Base-by-base conservation (phyloP, 2,797 vertebrate genomes). In the Rhinoraja longicauda region DNA sequence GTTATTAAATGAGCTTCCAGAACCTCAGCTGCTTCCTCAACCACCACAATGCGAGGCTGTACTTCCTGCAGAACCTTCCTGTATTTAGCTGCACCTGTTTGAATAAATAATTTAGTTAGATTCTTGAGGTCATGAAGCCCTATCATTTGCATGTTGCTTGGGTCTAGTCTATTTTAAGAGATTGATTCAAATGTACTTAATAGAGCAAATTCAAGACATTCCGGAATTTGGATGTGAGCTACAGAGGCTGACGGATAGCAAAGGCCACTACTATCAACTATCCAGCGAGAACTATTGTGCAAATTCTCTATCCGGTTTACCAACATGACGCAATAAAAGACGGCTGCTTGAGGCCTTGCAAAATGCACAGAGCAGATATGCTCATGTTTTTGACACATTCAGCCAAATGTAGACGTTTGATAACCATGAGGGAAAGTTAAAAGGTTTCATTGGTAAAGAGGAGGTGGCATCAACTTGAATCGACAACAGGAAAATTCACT, bases 1-100 rank as follows among this genome's bases (percentile, higher is more conserved):
- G 98, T 98, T 95, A 99, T 97, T 93, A 96, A 98, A 94, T 99
- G 98, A 84, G 98, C 98, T 94, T 99, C 98, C 0, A 99, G 97
- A 75, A 99, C 98, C 94, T 99, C 98, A 0, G 98, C 98, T 4
- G 98, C 98, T 95, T 99, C 98, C 94, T 99, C 98, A 73, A 99
- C 97, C 1, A 99, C 97, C 93, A 99, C 97, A 94, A 99, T 96
- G 29, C 93, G 93, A 0, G 98, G 98, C 93, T 94, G 92, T 70
- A 99, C 95, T 93, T 97, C 95, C 95, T 98, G 98, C 93, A 99
- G 96, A 93, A 97, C 95, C 94, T 95, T 95, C 8, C 97, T 96
- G 94, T 97, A 99, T 94, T 98, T 98, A 94, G 98, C 98, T 57
- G 98, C 98, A 93, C 98, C 98, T 97, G 86, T 64, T 72, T 12